These are phyloP conservation scores for Lepisosteus osseus DNA, from an alignment of 2,113 vertebrate species.

Conservation along the genomic window DNA sequence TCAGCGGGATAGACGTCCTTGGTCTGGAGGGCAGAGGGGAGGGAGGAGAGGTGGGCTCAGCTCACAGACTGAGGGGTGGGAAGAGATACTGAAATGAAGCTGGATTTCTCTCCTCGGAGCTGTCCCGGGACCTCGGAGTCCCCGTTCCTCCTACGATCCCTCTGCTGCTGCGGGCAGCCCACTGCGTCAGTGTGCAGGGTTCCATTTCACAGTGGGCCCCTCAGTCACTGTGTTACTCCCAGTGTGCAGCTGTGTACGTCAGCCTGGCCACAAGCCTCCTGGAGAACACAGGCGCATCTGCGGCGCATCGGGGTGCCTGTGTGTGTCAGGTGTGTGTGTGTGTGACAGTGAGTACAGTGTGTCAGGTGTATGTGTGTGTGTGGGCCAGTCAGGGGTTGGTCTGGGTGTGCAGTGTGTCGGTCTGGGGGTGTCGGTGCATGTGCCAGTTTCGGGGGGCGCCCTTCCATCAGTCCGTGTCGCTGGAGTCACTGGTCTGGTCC, in stretches of 20 bases:
- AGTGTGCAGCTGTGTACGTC: neutral
- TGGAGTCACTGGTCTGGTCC: constrained; percentile 94
- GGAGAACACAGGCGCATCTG: constrained; percentile 7
- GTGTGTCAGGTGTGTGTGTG: constrained; percentile 14
- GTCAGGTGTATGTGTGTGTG: neutral
- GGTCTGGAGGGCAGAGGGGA: too few species aligned
- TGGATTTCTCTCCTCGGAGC: too few species aligned
- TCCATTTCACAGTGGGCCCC: neutral
- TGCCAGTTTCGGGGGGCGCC: too few species aligned
- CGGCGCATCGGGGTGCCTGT: neutral
- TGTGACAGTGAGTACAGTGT: neutral
- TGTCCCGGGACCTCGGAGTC: too few species aligned
- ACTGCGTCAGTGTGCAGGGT: neutral
- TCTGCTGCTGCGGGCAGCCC: neutral
- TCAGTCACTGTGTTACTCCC: neutral
- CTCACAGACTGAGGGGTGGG: too few species aligned
- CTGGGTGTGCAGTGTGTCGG: too few species aligned
- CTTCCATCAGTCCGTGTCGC: constrained; percentile 80
- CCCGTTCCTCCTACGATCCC: too few species aligned
- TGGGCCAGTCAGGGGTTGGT: neutral
- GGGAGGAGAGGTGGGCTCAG: too few species aligned
- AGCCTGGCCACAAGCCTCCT: neutral
- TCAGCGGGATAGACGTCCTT: too few species aligned
- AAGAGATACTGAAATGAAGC: too few species aligned
- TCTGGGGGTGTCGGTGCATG: too few species aligned